Percentiles rank a stretch among this genome's conserved stretches.
Evolutionary conservation across 35 echinoderm and acorn worm species (phyloP).

Genomic region (Heliocidaris erythrogramma): DNA sequence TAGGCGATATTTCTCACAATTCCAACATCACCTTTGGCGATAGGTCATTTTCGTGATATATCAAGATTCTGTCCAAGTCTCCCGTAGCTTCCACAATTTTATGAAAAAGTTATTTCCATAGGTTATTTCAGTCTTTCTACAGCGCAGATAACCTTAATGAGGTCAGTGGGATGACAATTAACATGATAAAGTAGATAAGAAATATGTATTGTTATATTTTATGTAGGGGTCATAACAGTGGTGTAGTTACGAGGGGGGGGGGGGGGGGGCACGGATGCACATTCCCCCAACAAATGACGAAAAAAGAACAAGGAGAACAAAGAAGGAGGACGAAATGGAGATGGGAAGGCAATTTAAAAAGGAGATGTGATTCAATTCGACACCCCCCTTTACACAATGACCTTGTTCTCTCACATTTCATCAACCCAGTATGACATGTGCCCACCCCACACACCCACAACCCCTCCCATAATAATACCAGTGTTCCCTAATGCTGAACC

Average conservation of each 20-base stretch:
- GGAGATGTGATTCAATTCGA: neutral
- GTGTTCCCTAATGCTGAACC: too few species aligned
- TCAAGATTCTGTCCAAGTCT: neutral
- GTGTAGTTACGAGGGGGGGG: too few species aligned
- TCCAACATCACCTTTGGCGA: neutral
- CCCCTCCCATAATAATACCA: too few species aligned
- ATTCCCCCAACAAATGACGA: too few species aligned
- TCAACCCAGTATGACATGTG: too few species aligned
- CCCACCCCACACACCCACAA: too few species aligned
- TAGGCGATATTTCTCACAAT: neutral
- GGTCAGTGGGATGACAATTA: neutral
- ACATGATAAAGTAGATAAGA: neutral
- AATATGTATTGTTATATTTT: too few species aligned
- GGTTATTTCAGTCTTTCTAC: neutral
- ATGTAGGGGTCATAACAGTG: too few species aligned
- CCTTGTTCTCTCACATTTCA: neutral
- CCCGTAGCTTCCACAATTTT: neutral
- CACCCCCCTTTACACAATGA: neutral
- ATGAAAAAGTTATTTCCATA: neutral
- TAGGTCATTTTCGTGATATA: neutral
- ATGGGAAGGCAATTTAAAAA: too few species aligned
- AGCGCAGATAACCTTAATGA: neutral
- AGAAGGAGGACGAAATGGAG: too few species aligned
- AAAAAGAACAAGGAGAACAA: too few species aligned
- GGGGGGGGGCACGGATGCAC: too few species aligned